These are phyloP conservation scores for Vireo griseus DNA, from an alignment of 2,797 vertebrate species.

Conservation along the genomic window DNA sequence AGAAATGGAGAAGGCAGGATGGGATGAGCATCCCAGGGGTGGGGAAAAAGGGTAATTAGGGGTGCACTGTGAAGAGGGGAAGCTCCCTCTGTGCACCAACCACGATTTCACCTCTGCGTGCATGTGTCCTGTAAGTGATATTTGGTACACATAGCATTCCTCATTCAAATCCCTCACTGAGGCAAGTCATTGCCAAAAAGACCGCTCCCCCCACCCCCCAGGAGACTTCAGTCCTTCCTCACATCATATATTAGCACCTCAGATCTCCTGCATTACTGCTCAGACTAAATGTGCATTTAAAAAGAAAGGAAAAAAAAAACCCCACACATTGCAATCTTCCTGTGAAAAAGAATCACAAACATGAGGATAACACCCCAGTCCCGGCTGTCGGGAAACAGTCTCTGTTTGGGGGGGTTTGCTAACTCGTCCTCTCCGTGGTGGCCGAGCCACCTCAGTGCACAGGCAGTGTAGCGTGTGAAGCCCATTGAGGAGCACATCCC, in stretches of 20 bases:
- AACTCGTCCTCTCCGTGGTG: background rate
- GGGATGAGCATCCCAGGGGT: fast-evolving
- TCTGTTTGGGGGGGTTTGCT: background rate
- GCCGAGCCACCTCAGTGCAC: conserved; percentile 13
- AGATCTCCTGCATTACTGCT: conserved; percentile 62
- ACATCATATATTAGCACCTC: conserved; percentile 67
- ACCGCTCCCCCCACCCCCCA: background rate
- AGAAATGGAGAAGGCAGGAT: background rate
- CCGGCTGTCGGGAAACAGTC: conserved; percentile 41
- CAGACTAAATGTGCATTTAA: conserved; percentile 62
- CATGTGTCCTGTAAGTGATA: conserved; percentile 36
- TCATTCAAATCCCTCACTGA: conserved; percentile 49
- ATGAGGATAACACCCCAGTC: conserved; percentile 59
- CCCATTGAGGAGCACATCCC: background rate
- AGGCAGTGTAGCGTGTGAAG: background rate
- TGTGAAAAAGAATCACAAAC: conserved; percentile 66
- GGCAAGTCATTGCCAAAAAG: conserved; percentile 51
- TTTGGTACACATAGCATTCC: background rate
- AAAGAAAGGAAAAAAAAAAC: conserved; percentile 19
- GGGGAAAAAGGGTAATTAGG: background rate
- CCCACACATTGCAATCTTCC: conserved; percentile 58
- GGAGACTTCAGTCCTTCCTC: conserved; percentile 65
- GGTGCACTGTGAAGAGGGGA: background rate
- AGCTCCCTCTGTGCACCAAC: background rate
- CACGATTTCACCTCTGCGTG: background rate